Base-by-base conservation (phyloP, 2,888 invertebrate species). In the Amitus sp. region DNA sequence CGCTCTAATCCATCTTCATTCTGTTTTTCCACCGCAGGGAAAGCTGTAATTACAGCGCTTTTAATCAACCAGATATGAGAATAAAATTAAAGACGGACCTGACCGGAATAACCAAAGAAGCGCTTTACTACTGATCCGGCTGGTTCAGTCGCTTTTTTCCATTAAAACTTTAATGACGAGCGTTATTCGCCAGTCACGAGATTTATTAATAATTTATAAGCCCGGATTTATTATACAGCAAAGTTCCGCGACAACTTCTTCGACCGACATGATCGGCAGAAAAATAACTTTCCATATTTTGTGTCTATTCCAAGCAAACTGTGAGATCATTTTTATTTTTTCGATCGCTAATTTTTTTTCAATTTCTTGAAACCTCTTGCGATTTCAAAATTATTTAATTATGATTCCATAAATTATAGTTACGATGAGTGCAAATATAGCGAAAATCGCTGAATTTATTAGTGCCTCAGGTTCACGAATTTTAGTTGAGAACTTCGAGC, bases 91-190 rank as follows among this genome's bases (percentile, higher is more conserved):
- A 62, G 50, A 34, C 52, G 50, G 55, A 65, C 58, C 37, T 55
- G 52, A 51, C 48, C 54, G 28, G 56, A 56, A 59, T 49, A 55
- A 47, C 27, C 47, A 13, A 33, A 47, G 53, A 45, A 13, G 47
- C 33, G 6, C 13, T 48, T 62, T 47, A 43, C 46, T 46, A 20
- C 45, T 54, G 47, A 62, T 57, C 46, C 47, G 46, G 40, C 33
- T n/a, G n/a, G 56, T 53, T 60, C 54, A 47, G 50, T 45, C 55
- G 39, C 50, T 27, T 47, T 56, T 63, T 59, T 55, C 55, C 59
- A 59, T 63, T 63, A 59, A 59, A 63, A 63, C 52, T 59, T 63
- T 59, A 63, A 63, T 63, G 47, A 59, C 33, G 10, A 48, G 45
- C 43, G 45, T 52, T 53, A 58, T 52, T 47, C 63, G 43, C 39